A percentile compares a stretch with the other conserved stretches of the same genome.
Evolutionary conservation across 92 coral and sea anemone genomes (phyloP).

Genomic region (Phenganax marumi): DNA sequence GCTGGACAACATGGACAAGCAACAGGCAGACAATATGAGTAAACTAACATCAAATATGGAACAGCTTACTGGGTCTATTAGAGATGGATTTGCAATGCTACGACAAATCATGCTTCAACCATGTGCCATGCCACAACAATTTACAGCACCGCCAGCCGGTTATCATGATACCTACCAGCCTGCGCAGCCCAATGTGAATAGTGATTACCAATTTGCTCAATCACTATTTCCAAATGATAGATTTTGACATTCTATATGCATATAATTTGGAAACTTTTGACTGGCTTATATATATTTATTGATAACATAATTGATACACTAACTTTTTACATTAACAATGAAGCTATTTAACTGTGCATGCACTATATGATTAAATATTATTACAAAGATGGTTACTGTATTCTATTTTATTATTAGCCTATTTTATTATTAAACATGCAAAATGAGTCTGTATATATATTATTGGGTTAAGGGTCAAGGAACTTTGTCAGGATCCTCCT

Average conservation of each 20-base stretch:
- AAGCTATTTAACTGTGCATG: too few species aligned
- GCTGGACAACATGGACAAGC: slow-evolving; percentile 56
- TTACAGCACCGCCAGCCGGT: slow-evolving; percentile 4
- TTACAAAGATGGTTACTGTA: too few species aligned
- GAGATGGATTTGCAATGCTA: slow-evolving; percentile 61
- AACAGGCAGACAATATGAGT: slow-evolving; percentile 53
- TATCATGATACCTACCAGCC: slow-evolving; percentile 10
- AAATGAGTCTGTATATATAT: too few species aligned
- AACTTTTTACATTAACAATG: too few species aligned
- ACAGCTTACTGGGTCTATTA: slow-evolving; percentile 54
- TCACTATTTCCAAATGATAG: slow-evolving; percentile 8
- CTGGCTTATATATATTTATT: too few species aligned
- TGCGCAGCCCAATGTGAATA: slow-evolving; percentile 1
- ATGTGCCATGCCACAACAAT: slow-evolving; percentile 51
- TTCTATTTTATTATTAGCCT: too few species aligned
- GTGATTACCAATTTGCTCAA: slow-evolving; percentile 6
- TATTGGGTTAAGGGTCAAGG: neutral
- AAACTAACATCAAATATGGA: slow-evolving; percentile 61
- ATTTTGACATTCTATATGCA: neutral
- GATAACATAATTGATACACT: too few species aligned
- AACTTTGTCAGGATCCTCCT: slow-evolving; percentile 46
- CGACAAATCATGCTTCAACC: slow-evolving; percentile 55
- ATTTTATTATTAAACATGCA: too few species aligned
- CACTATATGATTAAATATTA: too few species aligned
- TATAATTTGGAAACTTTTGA: too few species aligned